Evolutionary conservation across 2,113 vertebrate genomes (phyloP).

Genomic region (Periophthalmus modestus): DNA sequence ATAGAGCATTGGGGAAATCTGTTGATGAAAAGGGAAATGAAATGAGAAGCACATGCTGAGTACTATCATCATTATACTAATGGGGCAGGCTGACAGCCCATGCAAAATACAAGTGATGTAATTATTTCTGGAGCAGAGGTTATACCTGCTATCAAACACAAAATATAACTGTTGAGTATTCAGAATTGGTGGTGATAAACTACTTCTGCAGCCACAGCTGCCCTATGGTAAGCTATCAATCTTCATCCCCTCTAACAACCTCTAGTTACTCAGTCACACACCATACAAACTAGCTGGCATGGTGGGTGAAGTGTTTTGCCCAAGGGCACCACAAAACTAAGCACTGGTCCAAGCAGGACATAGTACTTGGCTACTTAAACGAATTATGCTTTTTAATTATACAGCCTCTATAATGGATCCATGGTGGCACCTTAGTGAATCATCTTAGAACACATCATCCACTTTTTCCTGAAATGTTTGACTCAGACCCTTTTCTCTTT

Average conservation of each 20-base stretch:
- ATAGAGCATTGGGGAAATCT: constrained; percentile 49
- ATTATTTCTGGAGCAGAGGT: constrained; percentile 44
- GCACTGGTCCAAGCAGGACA: too few relatives aligned
- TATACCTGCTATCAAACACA: not conserved
- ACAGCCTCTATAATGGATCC: not conserved
- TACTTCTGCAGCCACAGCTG: not conserved
- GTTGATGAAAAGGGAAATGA: constrained; percentile 62
- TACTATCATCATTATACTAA: constrained; percentile 69
- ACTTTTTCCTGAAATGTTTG: too few relatives aligned
- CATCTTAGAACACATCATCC: too few relatives aligned
- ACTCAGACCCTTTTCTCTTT: too few relatives aligned
- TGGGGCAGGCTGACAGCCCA: constrained; percentile 61
- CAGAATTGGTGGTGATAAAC: not conserved
- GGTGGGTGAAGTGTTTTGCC: not conserved
- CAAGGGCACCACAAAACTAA: not conserved
- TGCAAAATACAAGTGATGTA: constrained; percentile 50
- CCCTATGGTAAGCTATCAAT: not conserved
- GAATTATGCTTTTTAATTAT: not conserved
- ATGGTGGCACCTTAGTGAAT: not conserved
- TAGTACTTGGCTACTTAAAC: not conserved
- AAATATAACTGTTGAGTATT: not conserved
- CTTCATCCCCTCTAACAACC: not conserved
- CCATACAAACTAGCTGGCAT: not conserved
- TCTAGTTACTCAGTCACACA: not conserved
- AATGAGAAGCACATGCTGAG: constrained; percentile 53